Conservation (phyloP, 2,888 invertebrate species). For the Dione juno region DNA sequence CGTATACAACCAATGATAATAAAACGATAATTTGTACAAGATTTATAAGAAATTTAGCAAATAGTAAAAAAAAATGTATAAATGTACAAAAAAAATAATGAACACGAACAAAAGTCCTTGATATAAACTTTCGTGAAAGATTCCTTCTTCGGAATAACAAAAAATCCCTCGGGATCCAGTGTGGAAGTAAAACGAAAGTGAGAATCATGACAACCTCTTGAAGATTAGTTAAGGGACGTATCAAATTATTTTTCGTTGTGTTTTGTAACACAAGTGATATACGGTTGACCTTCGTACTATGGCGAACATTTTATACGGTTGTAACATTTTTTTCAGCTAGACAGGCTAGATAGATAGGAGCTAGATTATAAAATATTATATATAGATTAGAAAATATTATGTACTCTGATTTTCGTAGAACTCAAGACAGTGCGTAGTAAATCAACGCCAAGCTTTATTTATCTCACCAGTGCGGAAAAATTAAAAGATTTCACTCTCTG, state of each 20-base stretch:
- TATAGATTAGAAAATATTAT: too few relatives aligned
- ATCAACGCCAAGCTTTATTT: too few relatives aligned
- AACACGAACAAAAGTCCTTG: conserved; percentile 8
- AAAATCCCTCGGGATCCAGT: conserved; percentile 5
- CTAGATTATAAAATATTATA: too few relatives aligned
- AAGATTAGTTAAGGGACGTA: conserved; percentile 23
- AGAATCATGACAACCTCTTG: conserved; percentile 12
- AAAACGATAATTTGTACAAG: neutral
- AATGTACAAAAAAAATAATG: conserved; percentile 3
- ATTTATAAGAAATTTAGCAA: neutral
- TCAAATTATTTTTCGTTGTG: neutral
- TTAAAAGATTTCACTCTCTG: too few relatives aligned
- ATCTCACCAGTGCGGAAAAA: too few relatives aligned
- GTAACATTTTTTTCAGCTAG: too few relatives aligned
- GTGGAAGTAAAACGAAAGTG: conserved; percentile 16
- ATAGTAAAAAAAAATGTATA: neutral
- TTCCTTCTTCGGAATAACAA: conserved; percentile 2
- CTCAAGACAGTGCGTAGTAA: too few relatives aligned
- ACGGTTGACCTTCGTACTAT: neutral
- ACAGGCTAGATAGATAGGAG: too few relatives aligned
- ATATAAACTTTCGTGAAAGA: conserved; percentile 3
- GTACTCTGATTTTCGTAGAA: too few relatives aligned
- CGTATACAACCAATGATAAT: too few relatives aligned
- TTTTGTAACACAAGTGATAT: conserved; percentile 11
- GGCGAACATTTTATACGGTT: too few relatives aligned